Evolutionary conservation across 2,888 invertebrate genomes (phyloP), one percentile per base, ranked within the genome.

Genomic region (Tetragnatha montana): DNA sequence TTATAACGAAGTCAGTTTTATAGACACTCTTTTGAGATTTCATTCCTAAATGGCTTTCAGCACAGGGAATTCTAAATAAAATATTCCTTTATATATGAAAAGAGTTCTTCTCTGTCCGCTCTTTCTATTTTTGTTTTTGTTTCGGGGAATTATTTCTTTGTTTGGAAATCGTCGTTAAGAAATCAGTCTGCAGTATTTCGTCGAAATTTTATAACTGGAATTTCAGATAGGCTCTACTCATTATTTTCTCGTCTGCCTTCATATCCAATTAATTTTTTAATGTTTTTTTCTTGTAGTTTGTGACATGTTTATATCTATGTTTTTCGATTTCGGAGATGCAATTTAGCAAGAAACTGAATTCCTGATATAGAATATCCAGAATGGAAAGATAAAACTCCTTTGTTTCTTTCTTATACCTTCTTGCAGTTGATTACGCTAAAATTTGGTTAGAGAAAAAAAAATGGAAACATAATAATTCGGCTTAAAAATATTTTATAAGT

Each of bases 1-100:
- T 51, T 60, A 60, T 74, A 82, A 82, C 60, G 82, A 82, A 74
- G 51, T 82, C 22, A 73, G 73, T 74, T 82, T 82, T 82, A 82
- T 82, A 71, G 73, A 74, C 74, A 19, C 51, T 74, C 21, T 74
- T 35, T 35, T 82, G 60, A 74, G 82, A 82, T 82, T 82, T 82
- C 82, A 51, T 74, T 82, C 74, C 73, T 81, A 74, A 82, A 82
- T 74, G 60, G 51, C 60, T 82, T 60, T 74, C 82, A 60, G 51
- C 71, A 19, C n/a, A 22, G 71, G 50, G 73, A 14, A 73, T 74
- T 50, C 69, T 19, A 47, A 80, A 80, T 80, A 80, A 69, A 70
- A 70, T 47, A 70, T 69, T 69, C 8, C 68, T 80, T 69, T 47
- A 35, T 60, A 10, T 60, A 60, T 60, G 60, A 60, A 60, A 60